Conservation (phyloP, 2,888 invertebrate genomes). For the Cantharis rustica region DNA sequence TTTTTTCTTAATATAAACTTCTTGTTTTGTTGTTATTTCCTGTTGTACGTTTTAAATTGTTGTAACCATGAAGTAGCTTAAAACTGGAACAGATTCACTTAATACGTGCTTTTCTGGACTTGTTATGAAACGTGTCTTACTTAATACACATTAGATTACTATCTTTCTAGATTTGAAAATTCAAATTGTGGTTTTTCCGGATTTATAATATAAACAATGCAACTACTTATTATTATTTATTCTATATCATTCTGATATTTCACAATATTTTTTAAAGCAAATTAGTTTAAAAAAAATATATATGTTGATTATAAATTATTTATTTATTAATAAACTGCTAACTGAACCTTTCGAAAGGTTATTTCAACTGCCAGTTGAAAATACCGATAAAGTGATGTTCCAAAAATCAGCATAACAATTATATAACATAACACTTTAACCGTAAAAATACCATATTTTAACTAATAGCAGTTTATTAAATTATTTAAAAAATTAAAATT, state of each 20-base stretch:
- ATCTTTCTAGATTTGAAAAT: not conserved
- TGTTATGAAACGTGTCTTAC: slow-evolving; percentile 41
- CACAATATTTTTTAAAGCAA: not conserved
- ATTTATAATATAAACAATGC: not conserved
- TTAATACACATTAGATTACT: slow-evolving; percentile 19
- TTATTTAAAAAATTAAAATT: not conserved
- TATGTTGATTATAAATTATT: not conserved
- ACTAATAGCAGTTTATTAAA: not conserved
- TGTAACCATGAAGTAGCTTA: slow-evolving; percentile 17
- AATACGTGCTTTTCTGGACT: slow-evolving; percentile 37
- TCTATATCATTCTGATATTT: not conserved
- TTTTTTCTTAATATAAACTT: not conserved
- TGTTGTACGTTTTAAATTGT: slow-evolving; percentile 23
- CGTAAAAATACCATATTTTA: not conserved
- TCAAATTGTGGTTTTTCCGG: not conserved
- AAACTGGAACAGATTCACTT: slow-evolving; percentile 44
- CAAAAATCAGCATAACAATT: not conserved
- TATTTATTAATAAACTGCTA: too few relatives aligned
- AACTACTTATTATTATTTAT: not conserved
- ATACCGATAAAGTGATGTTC: not conserved
- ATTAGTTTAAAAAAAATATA: too few relatives aligned
- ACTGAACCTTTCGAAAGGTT: too few relatives aligned
- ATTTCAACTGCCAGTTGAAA: not conserved
- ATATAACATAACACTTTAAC: not conserved
- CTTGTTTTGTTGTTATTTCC: slow-evolving; percentile 1